phyloP scores from a whole-genome alignment of 2,113 vertebrate genomes.

The crab-eating macaque (Macaca fascicularis) region T2T-MFA8v1.1 NC_088391.1:54370001-54370500 shows the following conservation, averaged over 20 bases:
- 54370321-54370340: slow-evolving; percentile 2
- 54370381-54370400: neutral
- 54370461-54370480: neutral
- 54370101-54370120: slow-evolving; percentile 66
- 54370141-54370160: slow-evolving; percentile 58
- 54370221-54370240: slow-evolving; percentile 49
- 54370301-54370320: neutral
- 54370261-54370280: slow-evolving; percentile 58
- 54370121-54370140: slow-evolving; percentile 49
- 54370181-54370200: slow-evolving; percentile 70
- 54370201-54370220: slow-evolving; percentile 64
- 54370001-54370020: slow-evolving; percentile 38
- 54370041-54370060: slow-evolving; percentile 66
- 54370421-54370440: neutral
- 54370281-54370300: slow-evolving; percentile 53
- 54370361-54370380: neutral
- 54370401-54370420: neutral
- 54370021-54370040: slow-evolving; percentile 49
- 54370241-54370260: slow-evolving; percentile 49
- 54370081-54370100: slow-evolving; percentile 34
- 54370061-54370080: slow-evolving; percentile 49
- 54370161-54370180: slow-evolving; percentile 62
- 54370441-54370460: neutral
- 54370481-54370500: neutral
- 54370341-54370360: neutral